phyloP scores from a whole-genome alignment of 1,140 invertebrate species.

The Phocides pigmalion region DNA sequence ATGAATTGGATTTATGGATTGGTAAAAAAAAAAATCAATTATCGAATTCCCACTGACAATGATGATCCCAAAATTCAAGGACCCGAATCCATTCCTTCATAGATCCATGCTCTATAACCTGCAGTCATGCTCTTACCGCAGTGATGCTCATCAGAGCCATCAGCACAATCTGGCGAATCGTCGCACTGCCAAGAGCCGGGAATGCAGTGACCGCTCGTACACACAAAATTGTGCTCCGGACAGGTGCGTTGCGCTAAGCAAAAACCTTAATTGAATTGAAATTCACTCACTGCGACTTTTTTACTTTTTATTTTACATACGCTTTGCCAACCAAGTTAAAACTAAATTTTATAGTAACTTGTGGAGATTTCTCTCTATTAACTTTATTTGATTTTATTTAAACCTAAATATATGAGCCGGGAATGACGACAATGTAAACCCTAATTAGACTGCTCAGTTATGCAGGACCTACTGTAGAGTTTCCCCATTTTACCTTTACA shows the following conservation, averaged over 20 bases:
- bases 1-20: too few relatives aligned
- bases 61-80: too few relatives aligned
- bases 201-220: slow-evolving; percentile 88
- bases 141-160: slow-evolving; percentile 87
- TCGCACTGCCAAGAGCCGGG: slow-evolving; percentile 89
- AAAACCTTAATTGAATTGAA: background rate
- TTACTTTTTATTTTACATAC: background rate
- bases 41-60: too few relatives aligned
- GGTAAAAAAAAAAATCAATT: background rate
- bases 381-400: too few relatives aligned
- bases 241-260: slow-evolving; percentile 78
- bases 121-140: slow-evolving; percentile 86
- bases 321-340: background rate
- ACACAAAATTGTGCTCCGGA: slow-evolving; percentile 85
- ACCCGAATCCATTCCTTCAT: slow-evolving; percentile 10
- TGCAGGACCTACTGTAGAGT: too few relatives aligned
- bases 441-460: too few relatives aligned
- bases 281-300: background rate
- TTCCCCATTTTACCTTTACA: too few relatives aligned
- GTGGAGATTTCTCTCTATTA: too few relatives aligned
- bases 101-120: slow-evolving; percentile 44
- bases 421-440: too few relatives aligned
- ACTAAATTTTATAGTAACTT: too few relatives aligned
- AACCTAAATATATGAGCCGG: too few relatives aligned
- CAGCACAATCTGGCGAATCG: slow-evolving; percentile 87